Percentiles rank a stretch among this genome's conserved stretches.
Evolutionary conservation across 2,888 invertebrate species (phyloP).

Genomic region (Torymus texanus): DNA sequence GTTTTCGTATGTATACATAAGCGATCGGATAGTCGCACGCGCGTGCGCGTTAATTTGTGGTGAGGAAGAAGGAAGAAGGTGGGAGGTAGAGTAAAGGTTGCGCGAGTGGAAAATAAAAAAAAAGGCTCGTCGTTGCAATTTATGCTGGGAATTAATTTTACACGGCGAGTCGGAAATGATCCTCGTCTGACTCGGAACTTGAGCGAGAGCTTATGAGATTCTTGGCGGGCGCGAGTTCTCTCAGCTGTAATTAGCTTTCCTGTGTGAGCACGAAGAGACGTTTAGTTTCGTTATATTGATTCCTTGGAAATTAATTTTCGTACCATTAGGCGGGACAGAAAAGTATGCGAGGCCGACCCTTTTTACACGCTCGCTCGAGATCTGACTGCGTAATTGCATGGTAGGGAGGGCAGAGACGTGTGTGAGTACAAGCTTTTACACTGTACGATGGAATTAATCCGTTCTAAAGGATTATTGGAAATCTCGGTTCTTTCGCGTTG

Average conservation of each 20-base stretch:
- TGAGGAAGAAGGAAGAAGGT: neutral
- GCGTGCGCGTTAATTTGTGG: constrained; percentile 15
- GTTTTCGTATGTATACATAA: constrained; percentile 61
- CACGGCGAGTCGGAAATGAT: constrained; percentile 4
- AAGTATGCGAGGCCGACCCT: constrained; percentile 7
- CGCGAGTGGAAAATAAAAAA: neutral
- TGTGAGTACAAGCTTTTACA: neutral
- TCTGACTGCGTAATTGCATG: constrained; percentile 45
- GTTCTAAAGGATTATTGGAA: constrained; percentile 33
- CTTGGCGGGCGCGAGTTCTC: neutral
- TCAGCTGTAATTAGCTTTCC: constrained; percentile 44
- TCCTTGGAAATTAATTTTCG: constrained; percentile 53
- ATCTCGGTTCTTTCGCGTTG: constrained; percentile 15
- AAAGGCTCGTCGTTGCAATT: constrained; percentile 26
- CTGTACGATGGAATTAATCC: constrained; percentile 19
- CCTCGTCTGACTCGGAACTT: neutral
- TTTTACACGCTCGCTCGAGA: neutral
- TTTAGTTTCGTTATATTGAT: constrained; percentile 41
- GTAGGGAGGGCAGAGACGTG: constrained; percentile 23
- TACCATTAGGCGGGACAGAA: constrained; percentile 50
- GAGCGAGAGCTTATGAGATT: neutral
- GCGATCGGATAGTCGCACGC: neutral
- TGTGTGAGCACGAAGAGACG: neutral
- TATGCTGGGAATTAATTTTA: constrained; percentile 53
- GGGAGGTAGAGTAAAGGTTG: neutral